phyloP scores from a whole-genome alignment of 1,140 invertebrate genomes.

The Nebria ingens region DNA sequence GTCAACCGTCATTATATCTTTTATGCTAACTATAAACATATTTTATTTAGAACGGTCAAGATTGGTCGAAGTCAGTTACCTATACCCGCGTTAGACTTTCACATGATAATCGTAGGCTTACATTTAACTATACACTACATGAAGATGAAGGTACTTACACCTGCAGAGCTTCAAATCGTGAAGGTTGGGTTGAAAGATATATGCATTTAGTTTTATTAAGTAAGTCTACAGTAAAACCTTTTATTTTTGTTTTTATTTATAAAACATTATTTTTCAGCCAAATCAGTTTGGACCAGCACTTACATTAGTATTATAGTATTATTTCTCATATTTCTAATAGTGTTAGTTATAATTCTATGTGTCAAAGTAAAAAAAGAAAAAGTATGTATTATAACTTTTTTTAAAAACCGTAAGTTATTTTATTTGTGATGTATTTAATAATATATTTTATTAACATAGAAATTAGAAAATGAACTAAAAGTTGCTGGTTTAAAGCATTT shows the following conservation, averaged over 20 bases:
- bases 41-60: not conserved
- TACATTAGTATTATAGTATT: conserved; percentile 35
- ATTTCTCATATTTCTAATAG: conserved; percentile 38
- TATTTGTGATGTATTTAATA: conserved; percentile 11
- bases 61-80: not conserved
- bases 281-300: conserved; percentile 24
- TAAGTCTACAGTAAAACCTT: conserved; percentile 21
- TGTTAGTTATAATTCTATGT: conserved; percentile 33
- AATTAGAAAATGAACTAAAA: conserved; percentile 48
- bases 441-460: conserved; percentile 26
- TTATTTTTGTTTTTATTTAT: conserved; percentile 15
- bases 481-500: conserved; percentile 62
- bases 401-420: conserved; percentile 1
- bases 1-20: too few relatives aligned
- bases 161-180: conserved; percentile 33
- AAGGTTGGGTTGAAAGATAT: conserved; percentile 27
- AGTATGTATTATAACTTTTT: conserved; percentile 27
- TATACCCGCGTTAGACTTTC: not conserved
- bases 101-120: conserved; percentile 28
- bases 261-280: conserved; percentile 17
- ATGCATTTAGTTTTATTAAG: conserved; percentile 29
- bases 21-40: too few relatives aligned
- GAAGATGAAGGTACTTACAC: conserved; percentile 34
- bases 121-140: conserved; percentile 28
- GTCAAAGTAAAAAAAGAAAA: conserved; percentile 48